Conservation (phyloP, 2,888 invertebrate genomes). For the Ligdia adustata region DNA sequence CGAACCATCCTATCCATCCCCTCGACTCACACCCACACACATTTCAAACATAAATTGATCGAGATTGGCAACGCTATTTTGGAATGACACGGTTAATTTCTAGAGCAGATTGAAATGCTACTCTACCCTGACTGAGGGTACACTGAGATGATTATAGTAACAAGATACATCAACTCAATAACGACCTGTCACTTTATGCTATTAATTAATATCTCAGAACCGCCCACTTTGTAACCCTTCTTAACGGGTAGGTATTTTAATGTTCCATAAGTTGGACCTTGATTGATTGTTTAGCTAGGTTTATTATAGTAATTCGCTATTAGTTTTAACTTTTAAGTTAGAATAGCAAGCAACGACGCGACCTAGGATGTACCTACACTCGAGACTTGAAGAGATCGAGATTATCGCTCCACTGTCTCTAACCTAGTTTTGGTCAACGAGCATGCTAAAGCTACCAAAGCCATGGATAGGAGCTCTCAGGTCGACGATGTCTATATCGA, state of each 20-base stretch:
- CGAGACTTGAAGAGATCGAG: too few relatives aligned
- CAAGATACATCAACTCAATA: conserved; percentile 9
- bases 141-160: conserved; percentile 10
- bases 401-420: too few relatives aligned
- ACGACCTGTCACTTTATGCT: conserved; percentile 2
- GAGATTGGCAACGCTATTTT: conserved; percentile 27
- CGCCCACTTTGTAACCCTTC: too few relatives aligned
- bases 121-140: conserved; percentile 1
- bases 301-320: too few relatives aligned
- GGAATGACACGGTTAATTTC: conserved; percentile 15
- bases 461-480: too few relatives aligned
- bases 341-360: too few relatives aligned
- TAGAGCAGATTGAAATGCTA: conserved; percentile 12
- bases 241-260: not conserved
- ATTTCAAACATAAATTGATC: conserved; percentile 26
- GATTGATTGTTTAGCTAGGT: not conserved
- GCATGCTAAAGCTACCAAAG: too few relatives aligned
- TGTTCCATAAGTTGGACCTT: not conserved
- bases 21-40: conserved; percentile 25
- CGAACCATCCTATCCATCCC: conserved; percentile 26
- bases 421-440: too few relatives aligned
- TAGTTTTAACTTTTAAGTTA: too few relatives aligned
- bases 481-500: too few relatives aligned
- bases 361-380: too few relatives aligned
- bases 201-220: conserved; percentile 4